Evolutionary conservation across 1,140 invertebrate species (phyloP), one percentile per base, ranked within the genome.

Genomic region (Papilio polytes): DNA sequence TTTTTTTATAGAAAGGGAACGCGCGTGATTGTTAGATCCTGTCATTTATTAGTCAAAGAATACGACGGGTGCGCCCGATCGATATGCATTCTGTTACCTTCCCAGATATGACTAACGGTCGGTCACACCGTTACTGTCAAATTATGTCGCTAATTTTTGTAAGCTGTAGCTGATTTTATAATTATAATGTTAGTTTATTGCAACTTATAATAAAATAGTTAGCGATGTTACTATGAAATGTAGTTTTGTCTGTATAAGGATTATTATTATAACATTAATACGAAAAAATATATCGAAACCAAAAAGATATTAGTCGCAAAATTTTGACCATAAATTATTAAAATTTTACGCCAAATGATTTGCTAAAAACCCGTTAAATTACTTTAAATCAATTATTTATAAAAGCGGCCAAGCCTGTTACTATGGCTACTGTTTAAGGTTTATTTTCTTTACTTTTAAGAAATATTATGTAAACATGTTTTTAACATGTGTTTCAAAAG

Each of bases 41-140:
- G 48, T 51, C 15, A 51, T 51, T 51, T 51, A 51, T 18, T 51
- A 51, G 48, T 51, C 13, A 51, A 51, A 18, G 12, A 3, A 51
- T 15, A 4, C 48, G 15, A 51, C 13, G 70, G 36, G 73, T 46
- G 73, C 73, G 44, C 44, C 73, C 41, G 53, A 74, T 74, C 73
- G 20, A 74, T 74, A 74, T 74, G 73, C 73, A 53, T 48, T 48
- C 20, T 53, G 20, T 51, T 9, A 20, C 73, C n/a, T 74, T 12
- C 8, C 73, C 12, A 74, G 20, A 51, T 74, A 51, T 53, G 44
- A 51, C 46, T 74, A 74, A 76, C 74, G 74, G 44, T 74, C 74
- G 74, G 44, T 74, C 18, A n/a, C 15, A 20, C 72, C 41, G 41
- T 74, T 44, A 36, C 41, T 73, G 72, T 44, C 72, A 10, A 76